Base-by-base conservation (phyloP, 2,888 invertebrate genomes). In the Dasysyrphus tricinctus region DNA sequence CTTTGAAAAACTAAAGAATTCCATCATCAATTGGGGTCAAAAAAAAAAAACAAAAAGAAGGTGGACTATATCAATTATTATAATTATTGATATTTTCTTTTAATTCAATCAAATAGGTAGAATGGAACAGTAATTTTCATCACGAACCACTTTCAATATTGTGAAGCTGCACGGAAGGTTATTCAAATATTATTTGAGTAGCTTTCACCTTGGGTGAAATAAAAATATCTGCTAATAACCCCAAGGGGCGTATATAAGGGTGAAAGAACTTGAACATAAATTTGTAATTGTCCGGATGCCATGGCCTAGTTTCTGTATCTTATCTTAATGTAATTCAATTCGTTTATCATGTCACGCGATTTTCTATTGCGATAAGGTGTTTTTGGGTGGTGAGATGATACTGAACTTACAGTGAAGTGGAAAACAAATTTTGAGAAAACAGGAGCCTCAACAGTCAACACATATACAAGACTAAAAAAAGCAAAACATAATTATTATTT, bases 111-210 rank as follows among this genome's bases (percentile, higher is more conserved):
- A 81, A 76, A 69, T 29, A 29, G 74, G 74, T 75, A 42, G 39
- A 79, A 75, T 51, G 47, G 65, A 67, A 75, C 73, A 59, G 54
- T 67, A 67, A 70, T 59, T 65, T 51, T 44, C 72, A 86, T 75
- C 86, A 86, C 82, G 86, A 86, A 86, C 74, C 70, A 65, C 51
- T 80, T 67, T 24, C 49, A 82, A 82, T 61, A 61, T 67, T 56
- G 67, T 56, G 67, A 82, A 76, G 24, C 59, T 70, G 44, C 78
- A 86, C 70, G 81, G 70, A 78, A 75, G 69, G 59, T 34, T 69
- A 51, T 75, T 75, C 44, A 63, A 75, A 56, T 37, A 67, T 47
- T 72, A 51, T 54, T 54, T 47, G n/a, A 61, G 42, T 24, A 34
- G 51, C 3, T 32, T 67, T 54, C 34, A 39, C 47, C 73, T 42